Evolutionary conservation across 2,888 invertebrate genomes (phyloP).

Genomic region (Phorcus lineatus): DNA sequence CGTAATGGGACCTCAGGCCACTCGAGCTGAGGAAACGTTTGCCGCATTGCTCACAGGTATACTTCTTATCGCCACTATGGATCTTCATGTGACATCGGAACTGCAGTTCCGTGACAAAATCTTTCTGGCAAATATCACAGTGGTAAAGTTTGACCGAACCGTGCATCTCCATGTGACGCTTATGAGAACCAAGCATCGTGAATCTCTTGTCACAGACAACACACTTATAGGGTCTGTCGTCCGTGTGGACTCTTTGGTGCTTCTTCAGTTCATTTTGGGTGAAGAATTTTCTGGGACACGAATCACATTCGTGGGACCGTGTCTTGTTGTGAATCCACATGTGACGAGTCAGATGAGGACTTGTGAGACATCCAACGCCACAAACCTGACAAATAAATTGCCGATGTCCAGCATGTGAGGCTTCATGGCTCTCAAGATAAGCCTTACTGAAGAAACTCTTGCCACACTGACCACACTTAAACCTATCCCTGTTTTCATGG

Average conservation of each 20-base stretch:
- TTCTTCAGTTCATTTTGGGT: background rate
- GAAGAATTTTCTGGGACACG: background rate
- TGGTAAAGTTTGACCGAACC: background rate
- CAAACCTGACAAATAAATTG: too few relatives aligned
- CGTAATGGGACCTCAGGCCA: constrained; percentile 13
- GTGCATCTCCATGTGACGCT: background rate
- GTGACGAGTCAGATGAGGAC: background rate
- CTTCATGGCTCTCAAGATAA: too few relatives aligned
- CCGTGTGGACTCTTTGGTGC: background rate
- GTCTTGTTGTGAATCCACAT: background rate
- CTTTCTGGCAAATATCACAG: background rate
- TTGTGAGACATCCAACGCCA: background rate
- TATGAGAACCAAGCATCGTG: background rate
- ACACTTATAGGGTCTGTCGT: background rate
- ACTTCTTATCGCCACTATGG: constrained; percentile 23
- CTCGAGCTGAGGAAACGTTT: constrained; percentile 23
- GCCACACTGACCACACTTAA: too few relatives aligned
- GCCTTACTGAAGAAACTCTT: too few relatives aligned
- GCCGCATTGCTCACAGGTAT: constrained; percentile 33
- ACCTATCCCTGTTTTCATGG: background rate
- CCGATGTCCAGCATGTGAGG: too few relatives aligned
- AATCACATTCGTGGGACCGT: background rate
- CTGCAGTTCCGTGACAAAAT: background rate
- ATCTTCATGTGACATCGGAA: constrained; percentile 26
- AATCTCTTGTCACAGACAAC: background rate